Percentiles rank a stretch among this genome's conserved stretches.
phyloP scores from a whole-genome alignment of 2,113 vertebrate species.

The Apaloderma vittatum region DNA sequence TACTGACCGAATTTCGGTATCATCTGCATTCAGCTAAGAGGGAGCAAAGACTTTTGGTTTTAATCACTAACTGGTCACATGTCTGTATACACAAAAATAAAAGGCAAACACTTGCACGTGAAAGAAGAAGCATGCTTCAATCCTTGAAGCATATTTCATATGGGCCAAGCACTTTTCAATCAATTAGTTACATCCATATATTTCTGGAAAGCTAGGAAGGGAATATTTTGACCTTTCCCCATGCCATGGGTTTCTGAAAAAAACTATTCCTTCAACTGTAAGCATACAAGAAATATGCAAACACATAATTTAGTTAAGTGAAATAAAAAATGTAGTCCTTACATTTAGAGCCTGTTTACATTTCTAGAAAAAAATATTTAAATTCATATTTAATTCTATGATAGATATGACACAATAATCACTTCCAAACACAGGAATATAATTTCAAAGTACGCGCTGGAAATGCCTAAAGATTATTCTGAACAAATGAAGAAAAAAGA shows the following conservation, averaged over 20 bases:
- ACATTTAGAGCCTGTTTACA: neutral
- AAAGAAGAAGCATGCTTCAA: neutral
- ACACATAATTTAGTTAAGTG: neutral
- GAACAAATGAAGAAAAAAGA: neutral
- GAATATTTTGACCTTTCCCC: neutral
- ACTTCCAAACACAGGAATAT: neutral
- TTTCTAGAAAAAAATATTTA: neutral
- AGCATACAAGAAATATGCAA: neutral
- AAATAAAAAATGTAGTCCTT: neutral
- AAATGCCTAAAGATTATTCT: neutral
- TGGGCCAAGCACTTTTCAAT: neutral
- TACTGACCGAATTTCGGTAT: slow-evolving; percentile 6
- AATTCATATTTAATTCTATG: neutral
- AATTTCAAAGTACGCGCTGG: neutral
- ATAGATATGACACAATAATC: neutral
- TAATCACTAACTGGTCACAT: neutral
- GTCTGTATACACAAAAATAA: neutral
- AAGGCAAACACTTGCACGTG: neutral
- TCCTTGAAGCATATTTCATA: neutral
- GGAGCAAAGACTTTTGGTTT: neutral
- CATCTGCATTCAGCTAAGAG: neutral
- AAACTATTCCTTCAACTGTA: neutral
- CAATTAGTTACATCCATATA: neutral
- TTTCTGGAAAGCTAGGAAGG: neutral
- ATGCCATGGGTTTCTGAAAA: slow-evolving; percentile 2